Evolutionary conservation across 2,113 vertebrate genomes (phyloP).

Genomic region (Hippoglossus stenolepis): DNA sequence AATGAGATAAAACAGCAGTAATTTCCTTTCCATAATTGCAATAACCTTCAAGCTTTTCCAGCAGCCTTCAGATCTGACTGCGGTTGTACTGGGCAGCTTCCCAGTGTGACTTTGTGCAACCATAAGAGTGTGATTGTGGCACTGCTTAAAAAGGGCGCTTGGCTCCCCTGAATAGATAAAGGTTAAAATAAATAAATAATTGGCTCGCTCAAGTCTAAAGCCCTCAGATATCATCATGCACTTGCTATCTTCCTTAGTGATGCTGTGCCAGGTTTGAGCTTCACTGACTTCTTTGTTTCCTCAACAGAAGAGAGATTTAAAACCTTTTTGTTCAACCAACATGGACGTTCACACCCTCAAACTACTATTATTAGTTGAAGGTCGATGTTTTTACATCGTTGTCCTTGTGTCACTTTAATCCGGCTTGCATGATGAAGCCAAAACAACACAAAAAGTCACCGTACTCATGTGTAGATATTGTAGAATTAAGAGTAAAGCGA

Average conservation of each 20-base stretch:
- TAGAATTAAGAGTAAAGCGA: neutral
- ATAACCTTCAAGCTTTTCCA: neutral
- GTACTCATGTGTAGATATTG: neutral
- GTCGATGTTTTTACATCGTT: neutral
- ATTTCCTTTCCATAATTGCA: neutral
- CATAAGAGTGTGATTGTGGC: neutral
- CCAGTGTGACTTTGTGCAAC: slow-evolving; percentile 6
- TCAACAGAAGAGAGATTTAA: neutral
- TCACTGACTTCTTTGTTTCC: slow-evolving; percentile 7
- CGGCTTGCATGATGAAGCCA: neutral
- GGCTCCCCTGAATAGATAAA: slow-evolving; percentile 23
- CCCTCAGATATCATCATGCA: slow-evolving; percentile 5
- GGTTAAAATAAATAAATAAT: slow-evolving; percentile 21
- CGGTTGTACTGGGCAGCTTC: slow-evolving; percentile 13
- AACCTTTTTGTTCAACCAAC: neutral
- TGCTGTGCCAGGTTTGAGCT: slow-evolving; percentile 11
- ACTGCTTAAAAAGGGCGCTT: slow-evolving; percentile 9
- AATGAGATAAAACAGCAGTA: neutral
- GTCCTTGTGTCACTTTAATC: neutral
- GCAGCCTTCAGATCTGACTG: neutral
- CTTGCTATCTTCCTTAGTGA: slow-evolving; percentile 7
- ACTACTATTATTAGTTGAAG: neutral
- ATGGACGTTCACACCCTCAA: neutral
- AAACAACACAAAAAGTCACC: neutral
- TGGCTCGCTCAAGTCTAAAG: slow-evolving; percentile 6